Evolutionary conservation across 2,113 vertebrate genomes (phyloP).

Genomic region (Phaethornis superciliosus): DNA sequence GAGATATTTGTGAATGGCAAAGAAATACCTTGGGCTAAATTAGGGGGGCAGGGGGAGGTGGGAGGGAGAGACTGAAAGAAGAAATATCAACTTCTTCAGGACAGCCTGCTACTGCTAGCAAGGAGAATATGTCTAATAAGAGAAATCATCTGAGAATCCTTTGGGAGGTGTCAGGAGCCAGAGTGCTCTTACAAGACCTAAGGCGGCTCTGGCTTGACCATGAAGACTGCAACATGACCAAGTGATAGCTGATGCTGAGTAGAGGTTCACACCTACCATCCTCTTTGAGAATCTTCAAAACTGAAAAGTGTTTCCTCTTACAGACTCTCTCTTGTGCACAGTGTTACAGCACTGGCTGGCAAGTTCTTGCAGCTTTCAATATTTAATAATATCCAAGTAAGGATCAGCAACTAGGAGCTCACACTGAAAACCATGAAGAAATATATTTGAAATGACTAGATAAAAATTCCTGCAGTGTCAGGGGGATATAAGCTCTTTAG

Average conservation of each 20-base stretch:
- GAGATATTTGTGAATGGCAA: background rate
- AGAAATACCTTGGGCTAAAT: background rate
- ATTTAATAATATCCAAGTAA: background rate
- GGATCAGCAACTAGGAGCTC: accelerated
- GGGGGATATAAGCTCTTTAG: background rate
- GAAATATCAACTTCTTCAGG: background rate
- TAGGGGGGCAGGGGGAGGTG: accelerated
- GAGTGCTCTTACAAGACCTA: background rate
- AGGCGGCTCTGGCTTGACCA: background rate
- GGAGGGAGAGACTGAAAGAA: background rate
- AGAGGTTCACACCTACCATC: accelerated
- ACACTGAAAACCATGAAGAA: background rate
- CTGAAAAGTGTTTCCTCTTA: background rate
- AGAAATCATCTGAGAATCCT: background rate
- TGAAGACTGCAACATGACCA: background rate
- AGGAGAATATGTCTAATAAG: background rate
- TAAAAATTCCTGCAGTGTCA: background rate
- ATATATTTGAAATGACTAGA: background rate
- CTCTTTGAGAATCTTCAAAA: background rate
- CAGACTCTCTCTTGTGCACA: background rate
- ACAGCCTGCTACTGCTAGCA: background rate
- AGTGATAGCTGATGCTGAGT: background rate
- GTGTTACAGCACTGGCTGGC: background rate
- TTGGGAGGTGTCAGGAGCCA: background rate
- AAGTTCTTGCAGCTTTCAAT: background rate